Evolutionary conservation across 2,888 invertebrate species (phyloP).

Genomic region (Drosophila seclusa): DNA sequence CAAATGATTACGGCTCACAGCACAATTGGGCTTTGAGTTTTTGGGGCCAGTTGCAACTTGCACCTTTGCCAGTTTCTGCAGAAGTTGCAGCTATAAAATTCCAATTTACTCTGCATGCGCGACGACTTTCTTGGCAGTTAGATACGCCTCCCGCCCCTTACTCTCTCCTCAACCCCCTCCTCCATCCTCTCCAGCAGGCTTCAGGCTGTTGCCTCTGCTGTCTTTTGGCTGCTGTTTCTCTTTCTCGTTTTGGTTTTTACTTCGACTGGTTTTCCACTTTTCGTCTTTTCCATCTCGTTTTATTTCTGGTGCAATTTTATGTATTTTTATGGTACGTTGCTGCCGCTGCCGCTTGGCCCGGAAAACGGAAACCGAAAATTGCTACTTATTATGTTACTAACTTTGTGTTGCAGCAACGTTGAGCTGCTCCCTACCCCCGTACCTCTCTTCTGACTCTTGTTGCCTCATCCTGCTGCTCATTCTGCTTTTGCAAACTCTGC

Average conservation of each 20-base stretch:
- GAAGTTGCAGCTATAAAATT: constrained; percentile 74
- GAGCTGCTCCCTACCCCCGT: constrained; percentile 7
- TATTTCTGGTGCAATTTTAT: constrained; percentile 72
- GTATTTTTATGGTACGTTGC: constrained; percentile 79
- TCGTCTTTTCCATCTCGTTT: constrained; percentile 33
- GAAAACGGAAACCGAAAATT: constrained; percentile 80
- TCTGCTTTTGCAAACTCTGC: constrained; percentile 1
- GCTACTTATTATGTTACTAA: constrained; percentile 81
- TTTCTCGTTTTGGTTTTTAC: constrained; percentile 19
- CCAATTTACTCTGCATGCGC: constrained; percentile 74
- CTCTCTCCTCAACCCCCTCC: constrained; percentile 4
- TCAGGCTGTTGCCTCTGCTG: constrained; percentile 50
- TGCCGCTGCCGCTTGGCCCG: constrained; percentile 71
- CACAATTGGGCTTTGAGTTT: constrained; percentile 18
- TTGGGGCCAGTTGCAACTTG: constrained; percentile 50
- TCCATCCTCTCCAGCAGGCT: constrained; percentile 10
- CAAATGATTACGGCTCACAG: constrained; percentile 5
- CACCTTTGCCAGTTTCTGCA: constrained; percentile 61
- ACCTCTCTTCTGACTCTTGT: neutral
- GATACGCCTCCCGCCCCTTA: constrained; percentile 39
- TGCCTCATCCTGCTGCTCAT: neutral
- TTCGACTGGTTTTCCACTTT: constrained; percentile 39
- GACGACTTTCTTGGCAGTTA: constrained; percentile 76
- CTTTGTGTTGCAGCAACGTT: constrained; percentile 72
- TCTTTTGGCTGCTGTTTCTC: constrained; percentile 55